Percentiles rank a stretch among this genome's conserved stretches.
These are phyloP conservation scores for Aplodontia rufa DNA, from an alignment of 2,113 vertebrate species.

Conservation along the genomic window DNA sequence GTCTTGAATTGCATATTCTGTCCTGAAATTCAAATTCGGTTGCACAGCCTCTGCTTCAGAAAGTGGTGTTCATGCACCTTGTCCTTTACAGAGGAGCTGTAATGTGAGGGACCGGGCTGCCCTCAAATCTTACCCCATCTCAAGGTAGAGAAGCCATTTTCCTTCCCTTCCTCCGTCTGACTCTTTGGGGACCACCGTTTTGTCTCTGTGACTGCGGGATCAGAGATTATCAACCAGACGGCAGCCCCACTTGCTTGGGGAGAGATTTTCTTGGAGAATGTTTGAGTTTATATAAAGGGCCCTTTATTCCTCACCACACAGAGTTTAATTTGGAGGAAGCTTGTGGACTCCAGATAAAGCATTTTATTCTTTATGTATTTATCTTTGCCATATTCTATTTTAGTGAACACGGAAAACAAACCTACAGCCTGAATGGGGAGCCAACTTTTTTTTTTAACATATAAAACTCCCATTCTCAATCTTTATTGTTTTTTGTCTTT, in stretches of 20 bases:
- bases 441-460: neutral
- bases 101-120: neutral
- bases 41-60: neutral
- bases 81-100: neutral
- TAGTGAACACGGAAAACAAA: slow-evolving; percentile 49
- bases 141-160: neutral
- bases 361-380: slow-evolving; percentile 41
- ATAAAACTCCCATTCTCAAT: neutral
- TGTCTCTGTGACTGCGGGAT: neutral
- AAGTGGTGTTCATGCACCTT: neutral
- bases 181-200: neutral
- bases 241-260: neutral
- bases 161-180: neutral
- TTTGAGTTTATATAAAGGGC: slow-evolving; percentile 10
- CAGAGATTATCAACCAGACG: neutral
- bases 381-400: slow-evolving; percentile 54
- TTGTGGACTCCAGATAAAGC: slow-evolving; percentile 33
- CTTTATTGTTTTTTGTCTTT: neutral
- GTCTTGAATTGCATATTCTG: neutral
- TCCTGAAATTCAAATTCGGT: neutral
- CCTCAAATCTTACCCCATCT: neutral
- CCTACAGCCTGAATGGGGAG: neutral
- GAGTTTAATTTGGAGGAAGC: slow-evolving; percentile 21
- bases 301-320: neutral
- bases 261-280: neutral